Evolutionary conservation across 2,797 vertebrate species (phyloP), one percentile per base, ranked within the genome.

Genomic region (Pantherophis vulpinus): DNA sequence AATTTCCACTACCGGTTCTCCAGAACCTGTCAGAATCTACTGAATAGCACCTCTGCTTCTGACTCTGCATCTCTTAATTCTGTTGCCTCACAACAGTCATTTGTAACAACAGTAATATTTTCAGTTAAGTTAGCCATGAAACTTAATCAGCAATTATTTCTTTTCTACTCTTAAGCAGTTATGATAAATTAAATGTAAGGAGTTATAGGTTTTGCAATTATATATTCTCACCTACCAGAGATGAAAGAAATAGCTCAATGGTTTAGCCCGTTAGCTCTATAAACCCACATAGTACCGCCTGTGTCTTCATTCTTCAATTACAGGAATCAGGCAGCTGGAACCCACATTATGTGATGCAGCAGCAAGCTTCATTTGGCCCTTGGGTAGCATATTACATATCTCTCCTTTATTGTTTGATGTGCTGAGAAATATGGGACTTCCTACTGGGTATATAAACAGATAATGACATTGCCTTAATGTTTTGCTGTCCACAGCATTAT

Each of bases 381-480:
- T 95, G 94, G 95, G 93, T 94, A 94, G 87, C 91, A 92, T 93
- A 94, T 95, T 96, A 91, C 87, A 29, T 79, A 88, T 90, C 91
- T 93, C 88, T 0, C 0, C 87, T 95, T 90, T 20, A 37, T 93
- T 86, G 32, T 88, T 29, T 93, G 94, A 96, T 95, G 94, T 87
- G 87, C 91, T 95, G 90, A 96, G 90, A 95, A 96, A 92, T 47
- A 92, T 94, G 93, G 0, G 3, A 90, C 91, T 95, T 97, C 95
- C 95, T 93, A 0, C 94, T 94, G 95, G 93, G 94, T 60, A 95
- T 94, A 95, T 95, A 95, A 96, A 97, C 79, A 90, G 91, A 95
- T 96, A 94, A 96, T 96, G 95, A 95, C 94, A 94, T 95, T 93
- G 92, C 91, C 92, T 94, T 96, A 94, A 94, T 93, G 89, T 79